phyloP scores from a whole-genome alignment of 1,140 invertebrate species.

The Cotesia vestalis region DNA sequence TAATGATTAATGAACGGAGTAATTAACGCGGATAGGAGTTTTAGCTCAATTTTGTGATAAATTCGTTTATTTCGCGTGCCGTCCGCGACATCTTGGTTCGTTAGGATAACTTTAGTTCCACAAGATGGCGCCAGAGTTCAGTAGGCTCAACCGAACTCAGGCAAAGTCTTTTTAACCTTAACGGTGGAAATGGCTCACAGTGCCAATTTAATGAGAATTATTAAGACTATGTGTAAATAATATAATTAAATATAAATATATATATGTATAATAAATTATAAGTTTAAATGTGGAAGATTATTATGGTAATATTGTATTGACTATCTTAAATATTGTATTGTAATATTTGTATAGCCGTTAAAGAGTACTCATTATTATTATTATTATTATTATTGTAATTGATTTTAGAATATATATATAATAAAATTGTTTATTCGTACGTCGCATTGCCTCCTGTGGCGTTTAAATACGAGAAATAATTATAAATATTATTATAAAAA shows the following conservation, averaged over 20 bases:
- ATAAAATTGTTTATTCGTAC: constrained; percentile 47
- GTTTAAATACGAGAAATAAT: constrained; percentile 50
- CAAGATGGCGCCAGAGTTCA: no score
- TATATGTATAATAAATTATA: no score
- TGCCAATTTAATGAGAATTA: constrained; percentile 13
- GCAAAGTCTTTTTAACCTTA: not conserved
- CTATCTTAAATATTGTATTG: constrained; percentile 51
- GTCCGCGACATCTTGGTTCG: constrained; percentile 31
- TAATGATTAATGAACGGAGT: no score
- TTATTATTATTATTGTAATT: constrained; percentile 23
- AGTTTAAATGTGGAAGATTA: no score
- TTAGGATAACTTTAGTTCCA: no score
- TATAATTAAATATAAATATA: constrained; percentile 49
- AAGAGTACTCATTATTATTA: constrained; percentile 28
- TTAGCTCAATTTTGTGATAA: not conserved
- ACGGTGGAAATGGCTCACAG: not conserved
- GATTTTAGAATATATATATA: constrained; percentile 49
- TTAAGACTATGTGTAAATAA: constrained; percentile 19
- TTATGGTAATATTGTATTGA: constrained; percentile 18
- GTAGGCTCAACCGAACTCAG: no score
- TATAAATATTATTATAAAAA: constrained; percentile 20
- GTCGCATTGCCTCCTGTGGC: constrained; percentile 49
- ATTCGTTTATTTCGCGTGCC: constrained; percentile 6
- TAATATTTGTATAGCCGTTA: constrained; percentile 61
- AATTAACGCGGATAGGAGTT: no score